Percentiles rank a stretch among this genome's conserved stretches.
These are phyloP conservation scores for Lutraria rhynchaena DNA, from an alignment of 1,140 invertebrate genomes.

Conservation along the genomic window DNA sequence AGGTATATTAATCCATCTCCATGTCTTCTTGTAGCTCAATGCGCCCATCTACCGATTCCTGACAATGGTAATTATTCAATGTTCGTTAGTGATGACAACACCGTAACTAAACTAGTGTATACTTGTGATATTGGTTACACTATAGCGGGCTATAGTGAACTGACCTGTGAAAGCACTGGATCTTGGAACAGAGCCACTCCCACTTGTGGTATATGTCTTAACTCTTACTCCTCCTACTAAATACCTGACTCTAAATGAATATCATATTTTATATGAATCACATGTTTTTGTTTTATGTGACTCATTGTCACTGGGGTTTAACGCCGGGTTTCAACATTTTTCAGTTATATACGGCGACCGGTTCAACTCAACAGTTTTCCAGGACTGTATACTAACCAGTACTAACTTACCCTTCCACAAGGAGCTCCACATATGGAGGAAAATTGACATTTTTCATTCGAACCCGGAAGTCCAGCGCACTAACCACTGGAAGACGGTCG, in stretches of 20 bases:
- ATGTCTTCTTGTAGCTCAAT: not conserved
- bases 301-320: no score
- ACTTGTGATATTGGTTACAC: constrained; percentile 19
- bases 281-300: no score
- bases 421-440: no score
- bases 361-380: no score
- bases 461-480: not conserved
- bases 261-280: not conserved
- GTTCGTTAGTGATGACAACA: constrained; percentile 5
- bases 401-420: no score
- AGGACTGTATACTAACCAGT: no score
- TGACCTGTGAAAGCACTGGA: constrained; percentile 10
- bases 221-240: not conserved
- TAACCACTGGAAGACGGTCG: not conserved
- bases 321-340: no score
- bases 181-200: constrained; percentile 1
- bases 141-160: constrained; percentile 3
- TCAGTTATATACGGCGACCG: no score
- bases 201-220: constrained; percentile 15
- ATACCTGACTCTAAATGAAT: not conserved
- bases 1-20: not conserved
- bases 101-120: constrained; percentile 4
- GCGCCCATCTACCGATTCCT: not conserved
- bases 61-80: constrained; percentile 1
- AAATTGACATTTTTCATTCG: no score